phyloP scores from a whole-genome alignment of 2,113 vertebrate species.

The Anolis sagrei region DNA sequence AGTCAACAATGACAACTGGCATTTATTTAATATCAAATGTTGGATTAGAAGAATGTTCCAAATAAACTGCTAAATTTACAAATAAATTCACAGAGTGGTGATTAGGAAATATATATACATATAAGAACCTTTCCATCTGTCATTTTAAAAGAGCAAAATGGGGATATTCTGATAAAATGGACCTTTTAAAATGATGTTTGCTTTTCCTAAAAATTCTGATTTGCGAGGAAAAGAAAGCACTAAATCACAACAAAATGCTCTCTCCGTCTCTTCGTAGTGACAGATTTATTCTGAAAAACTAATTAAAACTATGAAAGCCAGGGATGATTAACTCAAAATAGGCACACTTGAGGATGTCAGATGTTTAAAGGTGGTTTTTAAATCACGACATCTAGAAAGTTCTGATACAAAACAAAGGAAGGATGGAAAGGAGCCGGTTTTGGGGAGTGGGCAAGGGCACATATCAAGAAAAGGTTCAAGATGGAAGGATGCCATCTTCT shows the following conservation, averaged over 20 bases:
- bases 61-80: slow-evolving; percentile 78
- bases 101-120: slow-evolving; percentile 68
- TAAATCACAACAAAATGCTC: slow-evolving; percentile 8
- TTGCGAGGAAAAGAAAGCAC: slow-evolving; percentile 7
- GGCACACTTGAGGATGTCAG: not conserved
- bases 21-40: slow-evolving; percentile 80
- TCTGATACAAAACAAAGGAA: not conserved
- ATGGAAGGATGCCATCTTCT: not conserved
- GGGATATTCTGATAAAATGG: not conserved
- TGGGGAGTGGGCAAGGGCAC: no score
- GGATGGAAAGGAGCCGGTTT: not conserved
- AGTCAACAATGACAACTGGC: slow-evolving; percentile 82
- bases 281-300: slow-evolving; percentile 3
- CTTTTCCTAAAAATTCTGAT: slow-evolving; percentile 16
- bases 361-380: not conserved
- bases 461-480: not conserved
- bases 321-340: slow-evolving; percentile 15
- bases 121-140: slow-evolving; percentile 52
- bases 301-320: not conserved
- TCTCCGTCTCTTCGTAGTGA: not conserved
- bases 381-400: not conserved
- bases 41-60: slow-evolving; percentile 79
- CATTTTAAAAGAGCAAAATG: slow-evolving; percentile 39
- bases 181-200: slow-evolving; percentile 40
- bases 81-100: slow-evolving; percentile 77